A percentile compares a stretch with the other conserved stretches of the same genome.
phyloP scores from a whole-genome alignment of 53 echinoderm and acorn worm species.

The Apostichopus leukothele region DNA sequence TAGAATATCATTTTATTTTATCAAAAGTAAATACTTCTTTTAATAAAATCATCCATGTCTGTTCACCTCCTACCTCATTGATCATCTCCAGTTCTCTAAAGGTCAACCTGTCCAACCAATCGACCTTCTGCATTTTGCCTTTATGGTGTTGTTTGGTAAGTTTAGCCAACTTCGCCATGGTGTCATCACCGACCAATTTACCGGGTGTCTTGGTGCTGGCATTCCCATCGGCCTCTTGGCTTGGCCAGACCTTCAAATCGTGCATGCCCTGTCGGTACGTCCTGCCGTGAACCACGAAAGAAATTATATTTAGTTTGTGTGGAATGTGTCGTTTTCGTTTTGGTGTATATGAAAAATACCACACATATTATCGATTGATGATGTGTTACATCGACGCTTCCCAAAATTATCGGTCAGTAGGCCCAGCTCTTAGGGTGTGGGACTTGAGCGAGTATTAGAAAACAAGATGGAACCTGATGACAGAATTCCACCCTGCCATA shows the following conservation, averaged over 20 bases:
- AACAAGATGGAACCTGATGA: too few relatives aligned
- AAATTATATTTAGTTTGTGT: not conserved
- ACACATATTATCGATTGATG: too few relatives aligned
- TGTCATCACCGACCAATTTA: conserved; percentile 64
- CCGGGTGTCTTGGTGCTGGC: conserved; percentile 70
- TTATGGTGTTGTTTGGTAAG: conserved; percentile 97
- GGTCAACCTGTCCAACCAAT: conserved; percentile 95
- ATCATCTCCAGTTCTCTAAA: conserved; percentile 99
- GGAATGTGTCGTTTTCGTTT: not conserved
- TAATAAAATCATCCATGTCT: too few relatives aligned
- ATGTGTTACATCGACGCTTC: too few relatives aligned
- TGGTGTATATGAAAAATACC: too few relatives aligned
- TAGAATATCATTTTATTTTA: too few relatives aligned
- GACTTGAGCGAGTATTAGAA: too few relatives aligned
- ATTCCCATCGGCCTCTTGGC: conserved; percentile 67
- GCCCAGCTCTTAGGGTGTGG: too few relatives aligned
- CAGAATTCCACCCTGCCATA: too few relatives aligned
- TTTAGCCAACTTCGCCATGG: conserved; percentile 88
- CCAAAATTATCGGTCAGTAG: too few relatives aligned
- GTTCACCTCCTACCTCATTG: conserved; percentile 76
- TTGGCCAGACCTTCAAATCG: conserved; percentile 96
- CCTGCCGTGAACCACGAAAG: conserved; percentile 32
- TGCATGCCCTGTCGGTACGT: conserved; percentile 98
- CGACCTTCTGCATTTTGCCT: conserved; percentile 96
- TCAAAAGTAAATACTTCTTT: too few relatives aligned